Conservation (phyloP, 2,888 invertebrate species). For the Cephus pulcher region DNA sequence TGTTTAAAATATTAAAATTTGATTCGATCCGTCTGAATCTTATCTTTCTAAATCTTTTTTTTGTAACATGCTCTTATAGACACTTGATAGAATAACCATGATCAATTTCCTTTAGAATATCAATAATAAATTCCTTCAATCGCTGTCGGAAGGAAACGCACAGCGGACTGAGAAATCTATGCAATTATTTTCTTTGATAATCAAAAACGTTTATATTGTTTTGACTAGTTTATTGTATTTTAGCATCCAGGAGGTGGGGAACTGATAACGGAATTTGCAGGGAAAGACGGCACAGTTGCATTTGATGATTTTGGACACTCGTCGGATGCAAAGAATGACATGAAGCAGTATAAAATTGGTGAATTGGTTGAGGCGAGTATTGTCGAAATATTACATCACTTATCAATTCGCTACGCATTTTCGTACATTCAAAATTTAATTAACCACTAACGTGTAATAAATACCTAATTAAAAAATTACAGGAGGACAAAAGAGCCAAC, state of each 20-base stretch:
- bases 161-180: not conserved
- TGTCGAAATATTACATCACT: not conserved
- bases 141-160: not conserved
- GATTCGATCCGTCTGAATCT: not conserved
- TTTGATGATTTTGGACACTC: conserved; percentile 79
- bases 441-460: too few relatives aligned
- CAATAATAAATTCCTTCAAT: not conserved
- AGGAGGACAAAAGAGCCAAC: conserved; percentile 37
- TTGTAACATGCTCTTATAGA: too few relatives aligned
- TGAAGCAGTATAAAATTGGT: conserved; percentile 76
- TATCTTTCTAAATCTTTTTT: too few relatives aligned
- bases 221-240: conserved; percentile 24
- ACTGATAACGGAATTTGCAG: conserved; percentile 74
- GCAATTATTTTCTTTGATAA: not conserved
- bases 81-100: not conserved
- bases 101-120: not conserved
- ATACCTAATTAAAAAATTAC: not conserved
- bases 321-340: conserved; percentile 71
- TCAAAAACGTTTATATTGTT: not conserved
- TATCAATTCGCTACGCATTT: not conserved
- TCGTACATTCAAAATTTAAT: not conserved
- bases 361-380: conserved; percentile 71
- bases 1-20: not conserved
- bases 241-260: conserved; percentile 81
- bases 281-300: conserved; percentile 74